Base-by-base conservation (phyloP, 2,113 vertebrate species). In the Leptobrachium leishanense region DNA sequence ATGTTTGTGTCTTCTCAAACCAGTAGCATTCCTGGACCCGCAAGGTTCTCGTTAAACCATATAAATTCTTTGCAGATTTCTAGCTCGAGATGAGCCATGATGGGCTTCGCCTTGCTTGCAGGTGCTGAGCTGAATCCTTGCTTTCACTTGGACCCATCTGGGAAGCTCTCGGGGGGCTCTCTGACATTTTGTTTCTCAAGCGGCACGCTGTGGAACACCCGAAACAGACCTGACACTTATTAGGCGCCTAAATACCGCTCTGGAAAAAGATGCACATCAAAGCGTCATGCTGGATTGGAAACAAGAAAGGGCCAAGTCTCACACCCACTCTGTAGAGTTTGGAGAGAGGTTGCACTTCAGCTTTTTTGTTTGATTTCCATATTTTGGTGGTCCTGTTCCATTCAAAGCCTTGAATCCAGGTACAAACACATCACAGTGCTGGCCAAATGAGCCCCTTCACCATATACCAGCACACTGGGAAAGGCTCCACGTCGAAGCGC, bases 11-110 rank as follows among this genome's bases (percentile, higher is more conserved):
- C 39, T n/a, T 57, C 54, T 43, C 53, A 59, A 43, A 77, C 55
- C 54, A 64, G 76, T 55, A 79, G 70, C 70, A 54, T 79, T 79
- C 77, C 77, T 73, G 69, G 5, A 43, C 46, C 70, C 70, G 31
- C 41, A 72, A 62, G 57, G 57, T 79, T 79, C 69, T 66, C 31
- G 70, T 79, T 79, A 65, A 39, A 10, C 55, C 31, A 41, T 7
- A 46, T 13, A 64, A 65, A 75, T 64, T 44, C 43, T 39, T 11
- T 31, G 69, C 75, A 55, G 75, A 50, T 64, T 50, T 68, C 9
- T 15, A 6, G 50, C 76, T 72, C 43, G 31, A 39, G 5, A 65
- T 2, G 13, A 40, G 74, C 44, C 66, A 68, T 43, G 15, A 31
- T 31, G 11, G 43, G 74, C 31, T 40, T 43, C 12, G 67, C 8